phyloP scores from a whole-genome alignment of 2,888 invertebrate species.

The Platycheirus albimanus region DNA sequence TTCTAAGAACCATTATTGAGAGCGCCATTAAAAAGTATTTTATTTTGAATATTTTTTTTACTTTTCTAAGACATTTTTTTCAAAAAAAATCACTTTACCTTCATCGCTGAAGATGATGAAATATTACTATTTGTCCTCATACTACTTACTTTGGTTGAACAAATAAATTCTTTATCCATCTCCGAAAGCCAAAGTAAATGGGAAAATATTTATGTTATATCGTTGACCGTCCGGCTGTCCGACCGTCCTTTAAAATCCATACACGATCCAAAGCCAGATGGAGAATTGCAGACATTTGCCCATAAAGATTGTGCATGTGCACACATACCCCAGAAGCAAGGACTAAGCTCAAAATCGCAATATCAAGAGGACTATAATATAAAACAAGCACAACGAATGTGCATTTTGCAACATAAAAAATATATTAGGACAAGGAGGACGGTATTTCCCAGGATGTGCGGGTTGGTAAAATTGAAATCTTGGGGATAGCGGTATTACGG shows the following conservation, averaged over 20 bases:
- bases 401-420: conserved; percentile 65
- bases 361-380: conserved; percentile 66
- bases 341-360: conserved; percentile 61
- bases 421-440: not conserved
- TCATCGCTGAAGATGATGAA: not conserved
- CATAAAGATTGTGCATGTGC: conserved; percentile 53
- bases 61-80: not conserved
- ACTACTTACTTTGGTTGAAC: conserved; percentile 19
- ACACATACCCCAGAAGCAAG: conserved; percentile 51
- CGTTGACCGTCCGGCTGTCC: conserved; percentile 41
- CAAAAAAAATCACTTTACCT: not conserved
- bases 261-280: conserved; percentile 23
- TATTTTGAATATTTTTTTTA: too few relatives aligned
- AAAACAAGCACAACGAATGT: conserved; percentile 69
- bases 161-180: conserved; percentile 28
- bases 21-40: too few relatives aligned
- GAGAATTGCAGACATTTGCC: conserved; percentile 59
- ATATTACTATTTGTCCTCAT: conserved; percentile 13
- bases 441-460: not conserved
- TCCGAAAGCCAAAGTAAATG: conserved; percentile 20
- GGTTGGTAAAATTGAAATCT: conserved; percentile 35
- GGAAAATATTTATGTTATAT: conserved; percentile 29
- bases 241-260: conserved; percentile 28
- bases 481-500: conserved; percentile 25
- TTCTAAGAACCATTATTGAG: too few relatives aligned